Evolutionary conservation across 1,140 invertebrate species (phyloP).

Genomic region (Drosophila parvula): DNA sequence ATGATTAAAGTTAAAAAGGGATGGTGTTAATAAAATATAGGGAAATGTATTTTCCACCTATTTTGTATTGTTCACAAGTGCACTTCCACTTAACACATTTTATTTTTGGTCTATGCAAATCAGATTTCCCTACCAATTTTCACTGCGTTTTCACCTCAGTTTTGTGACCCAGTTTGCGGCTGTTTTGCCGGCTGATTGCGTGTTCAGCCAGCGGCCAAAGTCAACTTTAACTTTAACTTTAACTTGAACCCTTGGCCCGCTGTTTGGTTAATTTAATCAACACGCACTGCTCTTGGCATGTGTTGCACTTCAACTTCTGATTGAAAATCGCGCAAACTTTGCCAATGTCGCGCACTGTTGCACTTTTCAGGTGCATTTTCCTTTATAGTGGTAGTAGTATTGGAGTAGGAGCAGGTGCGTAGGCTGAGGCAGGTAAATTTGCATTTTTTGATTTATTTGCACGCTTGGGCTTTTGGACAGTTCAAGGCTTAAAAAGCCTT

Average conservation of each 20-base stretch:
- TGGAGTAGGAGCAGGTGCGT: conserved; percentile 27
- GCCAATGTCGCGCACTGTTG: conserved; percentile 76
- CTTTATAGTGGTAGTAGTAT: no score
- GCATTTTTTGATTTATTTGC: conserved; percentile 64
- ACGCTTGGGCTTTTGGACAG: conserved; percentile 27
- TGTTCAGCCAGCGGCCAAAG: conserved; percentile 66
- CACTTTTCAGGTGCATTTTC: conserved; percentile 43
- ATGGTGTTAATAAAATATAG: background rate
- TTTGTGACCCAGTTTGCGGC: conserved; percentile 68
- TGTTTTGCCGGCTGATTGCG: conserved; percentile 67
- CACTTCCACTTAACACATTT: conserved; percentile 41
- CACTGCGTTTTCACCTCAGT: conserved; percentile 62
- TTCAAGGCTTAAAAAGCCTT: conserved; percentile 30
- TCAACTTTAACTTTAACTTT: conserved; percentile 75
- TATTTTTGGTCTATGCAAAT: conserved; percentile 67
- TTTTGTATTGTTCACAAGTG: conserved; percentile 18
- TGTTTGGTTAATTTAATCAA: conserved; percentile 76
- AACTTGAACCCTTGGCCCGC: conserved; percentile 55
- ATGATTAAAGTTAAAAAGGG: no score
- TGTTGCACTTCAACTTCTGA: conserved; percentile 64
- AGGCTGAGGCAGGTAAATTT: conserved; percentile 39
- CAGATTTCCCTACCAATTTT: conserved; percentile 12
- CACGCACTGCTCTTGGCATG: conserved; percentile 73
- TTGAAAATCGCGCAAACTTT: conserved; percentile 67
- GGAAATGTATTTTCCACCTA: no score